These are phyloP conservation scores for Allophyes oxyacanthae DNA, from an alignment of 2,888 invertebrate genomes.

Conservation along the genomic window DNA sequence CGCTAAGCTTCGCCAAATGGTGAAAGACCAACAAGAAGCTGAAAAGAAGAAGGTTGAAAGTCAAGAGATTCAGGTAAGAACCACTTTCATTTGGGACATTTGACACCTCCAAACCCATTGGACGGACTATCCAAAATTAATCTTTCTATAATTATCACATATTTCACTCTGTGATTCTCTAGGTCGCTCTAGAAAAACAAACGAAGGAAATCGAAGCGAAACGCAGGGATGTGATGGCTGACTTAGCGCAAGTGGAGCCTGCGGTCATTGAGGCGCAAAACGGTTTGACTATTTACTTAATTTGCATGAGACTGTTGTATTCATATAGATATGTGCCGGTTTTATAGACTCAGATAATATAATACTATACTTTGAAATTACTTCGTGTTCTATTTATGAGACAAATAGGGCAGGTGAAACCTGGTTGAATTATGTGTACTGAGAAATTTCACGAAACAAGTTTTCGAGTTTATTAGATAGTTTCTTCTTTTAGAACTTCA, in stretches of 20 bases:
- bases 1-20: conserved; percentile 99
- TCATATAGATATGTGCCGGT: conserved; percentile 30
- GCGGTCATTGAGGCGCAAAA: conserved; percentile 99
- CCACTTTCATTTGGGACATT: not conserved
- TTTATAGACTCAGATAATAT: too few species aligned
- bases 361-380: too few species aligned
- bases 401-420: too few species aligned
- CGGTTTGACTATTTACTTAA: conserved; percentile 90
- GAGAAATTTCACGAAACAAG: too few species aligned
- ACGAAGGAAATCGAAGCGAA: conserved; percentile 98
- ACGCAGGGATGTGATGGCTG: conserved; percentile 97
- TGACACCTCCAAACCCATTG: too few species aligned
- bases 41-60: conserved; percentile 99
- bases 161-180: conserved; percentile 32
- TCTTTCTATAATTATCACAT: not conserved
- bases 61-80: conserved; percentile 95
- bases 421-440: too few species aligned
- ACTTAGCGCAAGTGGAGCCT: conserved; percentile 99
- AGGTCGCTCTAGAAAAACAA: conserved; percentile 94
- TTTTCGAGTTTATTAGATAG: too few species aligned
- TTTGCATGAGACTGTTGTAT: conserved; percentile 54
- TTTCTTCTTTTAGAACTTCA: too few species aligned
- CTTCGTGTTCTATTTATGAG: too few species aligned
- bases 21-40: conserved; percentile 99
- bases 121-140: too few species aligned